Conservation (phyloP, 2,797 vertebrate species). For the Cuculus canorus region DNA sequence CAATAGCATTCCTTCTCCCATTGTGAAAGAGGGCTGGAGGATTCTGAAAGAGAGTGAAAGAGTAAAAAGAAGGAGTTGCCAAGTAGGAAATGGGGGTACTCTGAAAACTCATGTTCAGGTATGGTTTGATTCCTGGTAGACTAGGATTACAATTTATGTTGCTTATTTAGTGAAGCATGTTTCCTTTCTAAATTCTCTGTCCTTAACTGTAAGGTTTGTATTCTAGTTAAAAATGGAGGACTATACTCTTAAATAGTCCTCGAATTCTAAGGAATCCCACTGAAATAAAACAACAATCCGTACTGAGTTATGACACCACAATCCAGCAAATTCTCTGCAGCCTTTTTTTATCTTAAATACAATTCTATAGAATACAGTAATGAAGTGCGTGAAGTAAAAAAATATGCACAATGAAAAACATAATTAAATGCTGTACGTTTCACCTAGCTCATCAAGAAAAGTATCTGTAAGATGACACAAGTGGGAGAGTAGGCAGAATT, state of each 20-base stretch:
- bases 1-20: background rate
- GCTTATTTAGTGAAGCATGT: background rate
- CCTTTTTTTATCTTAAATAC: slow-evolving; percentile 12
- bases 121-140: background rate
- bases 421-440: background rate
- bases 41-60: background rate
- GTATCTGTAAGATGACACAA: background rate
- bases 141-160: background rate
- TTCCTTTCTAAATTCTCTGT: background rate
- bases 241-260: background rate
- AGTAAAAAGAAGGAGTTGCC: background rate
- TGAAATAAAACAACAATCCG: background rate
- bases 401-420: background rate
- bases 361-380: slow-evolving; percentile 19
- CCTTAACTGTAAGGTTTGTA: background rate
- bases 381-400: background rate
- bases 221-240: background rate
- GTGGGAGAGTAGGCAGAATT: background rate
- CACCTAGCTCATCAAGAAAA: background rate
- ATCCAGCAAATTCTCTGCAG: background rate
- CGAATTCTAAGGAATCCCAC: background rate
- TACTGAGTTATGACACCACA: background rate
- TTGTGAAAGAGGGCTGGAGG: background rate
- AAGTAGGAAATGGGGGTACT: background rate
- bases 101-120: background rate